Conservation (phyloP, 2,888 invertebrate species). For the Ophion obscuratus region DNA sequence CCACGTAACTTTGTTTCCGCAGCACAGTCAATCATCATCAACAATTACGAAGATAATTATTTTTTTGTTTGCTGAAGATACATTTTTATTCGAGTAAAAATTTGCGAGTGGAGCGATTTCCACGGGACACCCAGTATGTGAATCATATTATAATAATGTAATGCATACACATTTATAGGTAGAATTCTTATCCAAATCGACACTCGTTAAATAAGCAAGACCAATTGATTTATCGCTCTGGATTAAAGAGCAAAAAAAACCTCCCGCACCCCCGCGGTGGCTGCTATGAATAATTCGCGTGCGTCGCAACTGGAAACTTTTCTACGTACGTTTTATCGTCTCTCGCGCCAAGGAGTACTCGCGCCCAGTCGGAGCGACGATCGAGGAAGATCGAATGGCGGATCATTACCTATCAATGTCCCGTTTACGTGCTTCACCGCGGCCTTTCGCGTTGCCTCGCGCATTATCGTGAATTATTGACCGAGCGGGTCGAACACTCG, state of each 20-base stretch:
- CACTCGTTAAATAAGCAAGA: not conserved
- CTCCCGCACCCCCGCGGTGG: not conserved
- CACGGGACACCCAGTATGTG: not conserved
- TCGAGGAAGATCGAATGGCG: constrained; percentile 20
- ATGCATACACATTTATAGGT: not conserved
- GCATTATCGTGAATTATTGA: constrained; percentile 29
- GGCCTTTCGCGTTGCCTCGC: not conserved
- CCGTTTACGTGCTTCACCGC: constrained; percentile 5
- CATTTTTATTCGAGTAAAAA: too few relatives aligned
- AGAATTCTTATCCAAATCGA: not conserved
- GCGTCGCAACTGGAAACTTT: not conserved
- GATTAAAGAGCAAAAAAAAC: not conserved
- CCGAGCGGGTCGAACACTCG: constrained; percentile 25
- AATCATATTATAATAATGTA: not conserved
- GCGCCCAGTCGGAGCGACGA: not conserved
- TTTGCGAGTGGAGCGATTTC: not conserved
- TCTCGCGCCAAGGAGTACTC: not conserved
- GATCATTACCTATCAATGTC: constrained; percentile 6
- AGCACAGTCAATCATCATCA: too few relatives aligned
- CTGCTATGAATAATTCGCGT: not conserved
- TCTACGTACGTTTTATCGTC: not conserved
- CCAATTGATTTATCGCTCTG: not conserved
- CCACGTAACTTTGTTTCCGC: too few relatives aligned
- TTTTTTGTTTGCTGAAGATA: too few relatives aligned
- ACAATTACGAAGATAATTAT: too few relatives aligned